Conservation (phyloP, 64 coral and sea anemone species). For the Actinia tenebrosa region DNA sequence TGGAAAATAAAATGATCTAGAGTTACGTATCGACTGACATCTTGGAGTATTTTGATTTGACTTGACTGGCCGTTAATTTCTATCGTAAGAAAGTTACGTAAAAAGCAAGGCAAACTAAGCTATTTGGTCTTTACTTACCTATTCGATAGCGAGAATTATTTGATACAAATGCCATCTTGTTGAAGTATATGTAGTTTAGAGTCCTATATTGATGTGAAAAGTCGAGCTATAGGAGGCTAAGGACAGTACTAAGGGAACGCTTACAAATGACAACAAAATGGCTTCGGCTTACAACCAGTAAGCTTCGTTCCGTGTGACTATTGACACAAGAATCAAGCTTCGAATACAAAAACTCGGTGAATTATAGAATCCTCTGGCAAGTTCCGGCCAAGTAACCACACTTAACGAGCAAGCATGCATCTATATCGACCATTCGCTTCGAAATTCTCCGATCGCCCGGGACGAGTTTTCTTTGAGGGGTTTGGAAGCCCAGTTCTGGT, state of each 20-base stretch:
- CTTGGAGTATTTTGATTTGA: slow-evolving; percentile 5
- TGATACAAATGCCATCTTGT: not conserved
- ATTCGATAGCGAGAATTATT: not conserved
- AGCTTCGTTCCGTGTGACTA: not conserved
- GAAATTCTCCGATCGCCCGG: slow-evolving; percentile 18
- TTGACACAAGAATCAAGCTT: not conserved
- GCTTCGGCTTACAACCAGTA: not conserved
- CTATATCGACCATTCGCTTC: not conserved
- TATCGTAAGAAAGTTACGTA: not conserved
- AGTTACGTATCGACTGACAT: slow-evolving; percentile 12
- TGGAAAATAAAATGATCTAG: not conserved
- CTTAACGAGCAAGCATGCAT: not conserved
- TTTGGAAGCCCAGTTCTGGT: not conserved
- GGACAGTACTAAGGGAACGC: not conserved
- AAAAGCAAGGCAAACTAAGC: not conserved
- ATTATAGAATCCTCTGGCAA: not conserved
- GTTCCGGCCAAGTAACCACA: slow-evolving; percentile 6
- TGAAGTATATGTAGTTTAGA: not conserved
- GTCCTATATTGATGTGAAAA: not conserved
- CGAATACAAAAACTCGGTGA: not conserved
- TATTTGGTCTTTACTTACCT: not conserved
- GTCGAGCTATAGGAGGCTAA: not conserved
- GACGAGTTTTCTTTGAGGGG: not conserved
- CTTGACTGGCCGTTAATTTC: not conserved
- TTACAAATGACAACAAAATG: slow-evolving; percentile 21